Base-by-base conservation (phyloP, 2,113 vertebrate species). In the Seriola rivoliana region DNA sequence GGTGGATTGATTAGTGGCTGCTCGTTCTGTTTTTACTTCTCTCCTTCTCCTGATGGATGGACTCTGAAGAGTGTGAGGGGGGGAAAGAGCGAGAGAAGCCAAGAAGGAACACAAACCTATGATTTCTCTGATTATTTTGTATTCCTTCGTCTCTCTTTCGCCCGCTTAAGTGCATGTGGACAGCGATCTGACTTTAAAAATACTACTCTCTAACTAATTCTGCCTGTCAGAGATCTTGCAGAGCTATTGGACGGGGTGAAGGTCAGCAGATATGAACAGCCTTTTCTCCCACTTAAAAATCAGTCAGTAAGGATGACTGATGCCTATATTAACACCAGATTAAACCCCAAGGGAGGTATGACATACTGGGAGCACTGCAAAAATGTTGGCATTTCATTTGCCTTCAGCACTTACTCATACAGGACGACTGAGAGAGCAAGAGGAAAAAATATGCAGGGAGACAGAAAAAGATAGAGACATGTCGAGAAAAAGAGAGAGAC, bases 1-100 rank as follows among this genome's bases (percentile, higher is more conserved):
- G 12, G 57, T 25, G 62, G 77, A 77, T 75, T 87, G 81, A 89
- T 88, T 83, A 75, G 81, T 75, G 60, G 66, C 82, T 78, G 81
- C 78, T 66, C 48, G 36, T 74, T 87, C 65, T 70, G 85, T 76
- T 84, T 80, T 74, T 72, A 78, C 72, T 84, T 74, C 60, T 80
- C 50, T 69, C 21, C 4, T 63, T 60, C 52, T 63, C 34, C 65
- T 88, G 85, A 85, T 78, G 78, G 80, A 88, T 75, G 44, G 81
- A 67, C 34, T 67, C 5, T 36, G 34, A 72, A 48, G 62, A 66
- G 81, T 16, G 14, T 58, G 5, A 4, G 64, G 42, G 40, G 25
- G 16, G 16, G 6, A 58, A 60, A 50, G 68, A 29, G 42, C 58
- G 29, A 11, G 42, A 19, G 57, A 42, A 59, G 64, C 4, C 10